Percentiles rank a stretch among this genome's conserved stretches.
Conservation (phyloP, 2,113 vertebrate genomes). For the Harpagus bidentatus region DNA sequence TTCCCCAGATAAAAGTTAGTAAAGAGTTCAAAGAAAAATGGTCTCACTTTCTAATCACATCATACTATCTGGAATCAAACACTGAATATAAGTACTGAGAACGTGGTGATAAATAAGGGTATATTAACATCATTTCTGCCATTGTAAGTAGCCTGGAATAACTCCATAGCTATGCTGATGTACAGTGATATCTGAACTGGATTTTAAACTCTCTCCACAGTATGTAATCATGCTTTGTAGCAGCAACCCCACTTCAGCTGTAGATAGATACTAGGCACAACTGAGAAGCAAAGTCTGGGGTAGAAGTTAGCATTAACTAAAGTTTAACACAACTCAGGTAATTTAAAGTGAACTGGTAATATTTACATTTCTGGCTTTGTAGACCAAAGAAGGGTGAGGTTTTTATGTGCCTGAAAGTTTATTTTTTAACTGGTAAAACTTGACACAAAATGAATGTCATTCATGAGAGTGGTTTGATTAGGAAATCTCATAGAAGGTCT, state of each 20-base stretch:
- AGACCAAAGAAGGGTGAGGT: fast-evolving
- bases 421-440: neutral
- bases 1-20: neutral
- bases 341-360: neutral
- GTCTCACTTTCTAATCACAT: neutral
- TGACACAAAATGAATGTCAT: neutral
- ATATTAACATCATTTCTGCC: neutral
- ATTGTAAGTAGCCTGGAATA: neutral
- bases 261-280: neutral
- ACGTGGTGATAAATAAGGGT: neutral
- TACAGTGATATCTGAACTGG: neutral
- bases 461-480: neutral
- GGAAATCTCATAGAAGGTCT: neutral
- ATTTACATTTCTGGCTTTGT: neutral
- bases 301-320: neutral
- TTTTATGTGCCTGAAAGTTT: neutral
- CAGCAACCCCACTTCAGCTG: neutral
- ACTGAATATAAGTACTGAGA: neutral
- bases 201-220: neutral
- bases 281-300: neutral
- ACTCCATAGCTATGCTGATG: neutral
- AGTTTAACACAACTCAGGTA: neutral
- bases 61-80: neutral
- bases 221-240: neutral
- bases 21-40: neutral